Base-by-base conservation (phyloP, 2,113 vertebrate genomes). In the Microcebus jonahi region DNA sequence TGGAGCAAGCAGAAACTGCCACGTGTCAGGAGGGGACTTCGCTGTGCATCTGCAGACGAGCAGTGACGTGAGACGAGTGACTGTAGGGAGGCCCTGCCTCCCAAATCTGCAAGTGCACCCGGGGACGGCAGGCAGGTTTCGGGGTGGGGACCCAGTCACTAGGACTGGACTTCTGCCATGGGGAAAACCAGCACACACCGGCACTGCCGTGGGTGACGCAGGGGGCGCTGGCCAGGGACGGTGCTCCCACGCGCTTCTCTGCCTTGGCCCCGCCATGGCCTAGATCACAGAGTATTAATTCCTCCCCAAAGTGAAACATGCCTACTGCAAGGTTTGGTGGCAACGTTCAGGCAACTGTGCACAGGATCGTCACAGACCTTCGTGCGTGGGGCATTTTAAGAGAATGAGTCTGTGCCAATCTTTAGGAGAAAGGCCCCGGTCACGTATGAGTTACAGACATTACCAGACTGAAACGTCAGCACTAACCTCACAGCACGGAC, bases 291-390 rank as follows among this genome's bases (percentile, higher is more conserved):
- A 36, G 39, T 3, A 87, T 18, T 23, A 13, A 45, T 3, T 18
- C 11, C 11, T 23, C 50, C n/a, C 3, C 5, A 6, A 48, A 61
- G 48, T n/a, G 36, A 45, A 29, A 67, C 0, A 0, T 0, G 39
- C 15, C 18, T 31, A 7, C 8, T 39, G 0, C 14, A 1, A 17
- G 36, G 45, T 25, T 11, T 6, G 48, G 36, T 13, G 63, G 65
- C 34, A 0, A 15, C 0, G 3, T 61, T 8, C 39, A 3, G 1
- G 73, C 27, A 0, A 1, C 48, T 5, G 10, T 6, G 3, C 3
- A 5, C 0, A 1, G 61, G 21, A 2, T 9, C 39, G 6, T 59
- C 36, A 2, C 8, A 5, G 53, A 53, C 61, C 20, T 55, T 82
- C 0, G 0, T 4, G 4, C 2, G 0, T 1, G 13, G 27, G 39